phyloP scores from a whole-genome alignment of 2,113 vertebrate genomes.

The Physeter macrocephalus region DNA sequence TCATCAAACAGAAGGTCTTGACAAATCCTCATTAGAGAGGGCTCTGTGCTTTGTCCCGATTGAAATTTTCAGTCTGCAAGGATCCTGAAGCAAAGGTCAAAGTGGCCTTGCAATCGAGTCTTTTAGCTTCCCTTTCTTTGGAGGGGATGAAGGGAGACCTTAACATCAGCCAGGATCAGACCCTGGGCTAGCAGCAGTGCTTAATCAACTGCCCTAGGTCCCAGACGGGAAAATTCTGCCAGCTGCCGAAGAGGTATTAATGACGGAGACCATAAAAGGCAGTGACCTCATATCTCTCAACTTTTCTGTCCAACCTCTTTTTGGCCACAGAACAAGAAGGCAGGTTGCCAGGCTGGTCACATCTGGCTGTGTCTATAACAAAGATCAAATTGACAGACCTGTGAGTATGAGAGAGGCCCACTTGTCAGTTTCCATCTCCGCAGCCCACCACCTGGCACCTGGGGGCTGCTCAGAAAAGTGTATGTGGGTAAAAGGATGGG shows the following conservation, averaged over 20 bases:
- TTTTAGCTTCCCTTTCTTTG: slow-evolving; percentile 66
- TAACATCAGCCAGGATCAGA: slow-evolving; percentile 68
- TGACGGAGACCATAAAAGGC: slow-evolving; percentile 72
- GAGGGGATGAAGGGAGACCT: slow-evolving; percentile 61
- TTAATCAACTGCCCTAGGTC: slow-evolving; percentile 76
- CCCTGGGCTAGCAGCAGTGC: slow-evolving; percentile 65
- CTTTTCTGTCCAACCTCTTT: slow-evolving; percentile 68
- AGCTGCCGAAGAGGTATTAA: slow-evolving; percentile 75
- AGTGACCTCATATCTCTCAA: slow-evolving; percentile 63
- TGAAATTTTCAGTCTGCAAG: slow-evolving; percentile 77
- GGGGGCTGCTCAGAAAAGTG: not conserved
- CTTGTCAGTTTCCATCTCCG: not conserved
- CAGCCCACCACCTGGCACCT: not conserved
- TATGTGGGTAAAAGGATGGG: not conserved
- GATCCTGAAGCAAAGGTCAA: slow-evolving; percentile 72
- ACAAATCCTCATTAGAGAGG: slow-evolving; percentile 82
- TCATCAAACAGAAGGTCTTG: slow-evolving; percentile 80
- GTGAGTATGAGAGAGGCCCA: not conserved
- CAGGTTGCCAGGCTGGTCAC: slow-evolving; percentile 63
- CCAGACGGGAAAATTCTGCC: slow-evolving; percentile 69
- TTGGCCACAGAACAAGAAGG: slow-evolving; percentile 78
- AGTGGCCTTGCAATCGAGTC: slow-evolving; percentile 73
- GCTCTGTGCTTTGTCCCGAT: slow-evolving; percentile 70
- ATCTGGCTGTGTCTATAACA: slow-evolving; percentile 66
- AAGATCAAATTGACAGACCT: slow-evolving; percentile 66